A percentile compares a stretch with the other conserved stretches of the same genome.
Conservation (phyloP, 2,888 invertebrate genomes). For the Hypomecis punctinalis region DNA sequence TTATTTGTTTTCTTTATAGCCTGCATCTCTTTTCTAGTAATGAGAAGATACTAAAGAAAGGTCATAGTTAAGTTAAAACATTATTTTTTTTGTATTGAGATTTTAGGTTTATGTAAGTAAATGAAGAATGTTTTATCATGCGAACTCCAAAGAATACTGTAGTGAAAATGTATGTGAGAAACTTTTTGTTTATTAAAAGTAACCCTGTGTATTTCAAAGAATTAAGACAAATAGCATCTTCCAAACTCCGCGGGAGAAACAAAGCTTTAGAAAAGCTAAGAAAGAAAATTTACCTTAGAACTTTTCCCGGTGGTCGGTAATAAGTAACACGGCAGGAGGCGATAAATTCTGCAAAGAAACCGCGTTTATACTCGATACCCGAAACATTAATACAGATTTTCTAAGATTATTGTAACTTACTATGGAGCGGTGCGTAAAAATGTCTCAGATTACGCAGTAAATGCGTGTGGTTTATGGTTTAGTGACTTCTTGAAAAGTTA, state of each 20-base stretch:
- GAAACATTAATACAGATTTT: slow-evolving; percentile 67
- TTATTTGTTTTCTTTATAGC: no score
- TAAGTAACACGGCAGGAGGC: slow-evolving; percentile 62
- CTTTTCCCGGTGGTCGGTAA: slow-evolving; percentile 57
- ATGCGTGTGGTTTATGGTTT: slow-evolving; percentile 25
- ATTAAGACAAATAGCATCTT: slow-evolving; percentile 43
- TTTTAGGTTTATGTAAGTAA: no score
- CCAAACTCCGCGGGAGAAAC: slow-evolving; percentile 46
- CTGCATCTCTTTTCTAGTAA: no score
- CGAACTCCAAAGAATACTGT: no score
- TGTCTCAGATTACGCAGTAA: slow-evolving; percentile 39
- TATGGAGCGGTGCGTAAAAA: slow-evolving; percentile 35
- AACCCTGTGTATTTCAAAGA: slow-evolving; percentile 29
- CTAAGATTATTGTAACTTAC: slow-evolving; percentile 60
- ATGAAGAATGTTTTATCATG: no score
- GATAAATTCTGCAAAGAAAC: slow-evolving; percentile 63
- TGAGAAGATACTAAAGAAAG: no score
- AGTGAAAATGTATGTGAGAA: no score
- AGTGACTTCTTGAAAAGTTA: neutral
- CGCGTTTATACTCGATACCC: slow-evolving; percentile 62
- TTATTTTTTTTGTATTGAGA: no score
- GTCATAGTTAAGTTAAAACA: no score
- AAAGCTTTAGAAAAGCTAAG: slow-evolving; percentile 58
- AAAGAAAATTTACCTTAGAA: slow-evolving; percentile 58
- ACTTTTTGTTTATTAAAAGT: no score